Percentiles rank a stretch among this genome's conserved stretches.
phyloP scores from a whole-genome alignment of 2,113 vertebrate species.

The Stigmatopora argus region DNA sequence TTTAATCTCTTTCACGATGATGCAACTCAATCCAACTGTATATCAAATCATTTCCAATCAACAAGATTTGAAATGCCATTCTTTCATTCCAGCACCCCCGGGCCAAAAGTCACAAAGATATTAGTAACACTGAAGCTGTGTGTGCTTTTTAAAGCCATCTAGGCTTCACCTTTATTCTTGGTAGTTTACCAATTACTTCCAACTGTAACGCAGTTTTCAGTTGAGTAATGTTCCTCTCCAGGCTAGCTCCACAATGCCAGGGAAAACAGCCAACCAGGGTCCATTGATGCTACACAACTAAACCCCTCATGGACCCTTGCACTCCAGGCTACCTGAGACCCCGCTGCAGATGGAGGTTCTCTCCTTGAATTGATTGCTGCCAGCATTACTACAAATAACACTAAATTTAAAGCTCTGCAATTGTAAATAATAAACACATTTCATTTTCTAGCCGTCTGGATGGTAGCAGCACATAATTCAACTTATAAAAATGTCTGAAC shows the following conservation, averaged over 20 bases:
- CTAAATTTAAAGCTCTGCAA: neutral
- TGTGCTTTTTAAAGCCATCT: neutral
- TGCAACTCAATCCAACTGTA: neutral
- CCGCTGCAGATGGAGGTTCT: neutral
- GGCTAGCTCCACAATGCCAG: neutral
- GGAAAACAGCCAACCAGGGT: neutral
- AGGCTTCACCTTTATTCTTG: neutral
- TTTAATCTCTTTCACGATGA: neutral
- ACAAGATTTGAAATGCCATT: too few relatives aligned
- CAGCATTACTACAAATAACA: neutral
- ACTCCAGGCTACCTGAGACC: neutral
- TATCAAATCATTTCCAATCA: too few relatives aligned
- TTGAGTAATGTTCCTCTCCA: neutral
- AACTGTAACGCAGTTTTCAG: neutral
- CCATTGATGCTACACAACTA: neutral
- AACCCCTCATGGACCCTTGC: neutral
- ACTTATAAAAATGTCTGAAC: too few relatives aligned
- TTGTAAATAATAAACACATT: neutral
- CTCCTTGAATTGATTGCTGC: neutral
- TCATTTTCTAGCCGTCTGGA: too few relatives aligned
- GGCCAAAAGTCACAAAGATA: neutral
- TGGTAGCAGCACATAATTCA: too few relatives aligned
- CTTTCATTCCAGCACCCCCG: too few relatives aligned
- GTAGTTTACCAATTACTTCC: neutral
- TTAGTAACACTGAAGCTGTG: neutral